Conservation (phyloP, 2,113 vertebrate genomes). For the Todiramphus chloris region DNA sequence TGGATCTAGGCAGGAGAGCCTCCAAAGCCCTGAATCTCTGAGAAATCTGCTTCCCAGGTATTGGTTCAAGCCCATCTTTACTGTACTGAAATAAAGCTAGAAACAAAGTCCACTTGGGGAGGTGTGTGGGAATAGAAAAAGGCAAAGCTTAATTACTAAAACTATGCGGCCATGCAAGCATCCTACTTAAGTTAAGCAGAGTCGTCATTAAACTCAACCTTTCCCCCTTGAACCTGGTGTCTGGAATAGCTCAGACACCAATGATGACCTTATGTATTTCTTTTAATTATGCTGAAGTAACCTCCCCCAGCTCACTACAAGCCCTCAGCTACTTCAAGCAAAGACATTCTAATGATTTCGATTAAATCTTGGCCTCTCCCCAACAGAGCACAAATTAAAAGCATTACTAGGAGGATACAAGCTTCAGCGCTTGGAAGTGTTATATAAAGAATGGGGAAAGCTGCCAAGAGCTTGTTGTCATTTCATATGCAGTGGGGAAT, state of each 20-base stretch:
- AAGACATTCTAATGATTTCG: constrained; percentile 84
- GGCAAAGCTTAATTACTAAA: constrained; percentile 66
- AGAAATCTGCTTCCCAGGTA: background rate
- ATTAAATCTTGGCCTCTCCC: constrained; percentile 88
- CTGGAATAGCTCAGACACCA: constrained; percentile 71
- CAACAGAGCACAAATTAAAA: constrained; percentile 82
- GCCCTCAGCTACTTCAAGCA: constrained; percentile 80
- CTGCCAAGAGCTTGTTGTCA: constrained; percentile 78
- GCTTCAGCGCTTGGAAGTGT: constrained; percentile 78
- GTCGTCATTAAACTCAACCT: constrained; percentile 71
- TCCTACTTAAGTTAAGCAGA: constrained; percentile 68
- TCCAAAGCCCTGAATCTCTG: background rate
- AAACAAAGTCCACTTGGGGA: constrained; percentile 33
- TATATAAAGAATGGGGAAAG: constrained; percentile 74
- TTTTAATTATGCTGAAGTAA: constrained; percentile 78
- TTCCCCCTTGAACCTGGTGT: constrained; percentile 64
- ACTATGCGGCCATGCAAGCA: constrained; percentile 53
- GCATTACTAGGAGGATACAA: constrained; percentile 80
- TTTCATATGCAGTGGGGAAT: constrained; percentile 58
- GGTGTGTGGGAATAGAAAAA: constrained; percentile 65
- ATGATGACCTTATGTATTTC: constrained; percentile 71
- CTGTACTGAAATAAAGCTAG: background rate
- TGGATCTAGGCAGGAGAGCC: background rate
- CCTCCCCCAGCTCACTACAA: constrained; percentile 68
- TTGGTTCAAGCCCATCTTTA: background rate